These are phyloP conservation scores for Petrocephalus sullivani DNA, from an alignment of 2,797 vertebrate genomes.

Conservation along the genomic window DNA sequence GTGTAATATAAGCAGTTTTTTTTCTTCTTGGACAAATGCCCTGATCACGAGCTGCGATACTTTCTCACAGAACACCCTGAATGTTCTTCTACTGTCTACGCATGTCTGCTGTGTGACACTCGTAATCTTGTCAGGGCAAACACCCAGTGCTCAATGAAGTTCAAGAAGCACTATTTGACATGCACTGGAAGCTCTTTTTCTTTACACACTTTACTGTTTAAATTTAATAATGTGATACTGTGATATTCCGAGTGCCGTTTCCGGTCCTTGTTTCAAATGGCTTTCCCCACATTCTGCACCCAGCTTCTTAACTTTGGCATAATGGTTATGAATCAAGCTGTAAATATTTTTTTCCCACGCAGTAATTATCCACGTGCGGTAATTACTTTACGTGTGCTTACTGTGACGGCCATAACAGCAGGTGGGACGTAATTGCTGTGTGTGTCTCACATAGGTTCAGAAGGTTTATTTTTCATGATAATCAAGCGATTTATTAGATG, in stretches of 20 bases:
- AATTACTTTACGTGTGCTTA: neutral
- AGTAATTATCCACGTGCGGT: neutral
- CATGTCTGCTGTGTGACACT: neutral
- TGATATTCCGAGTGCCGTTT: neutral
- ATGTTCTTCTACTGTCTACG: neutral
- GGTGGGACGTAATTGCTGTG: neutral
- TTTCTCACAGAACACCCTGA: neutral
- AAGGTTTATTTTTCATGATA: neutral
- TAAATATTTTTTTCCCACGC: constrained; percentile 3
- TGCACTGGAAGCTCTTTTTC: neutral
- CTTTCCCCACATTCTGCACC: neutral
- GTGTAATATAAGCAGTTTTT: neutral
- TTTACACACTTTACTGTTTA: neutral
- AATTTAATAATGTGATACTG: neutral
- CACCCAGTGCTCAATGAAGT: neutral
- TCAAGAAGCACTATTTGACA: neutral
- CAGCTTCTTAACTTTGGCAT: neutral
- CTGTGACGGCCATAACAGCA: neutral
- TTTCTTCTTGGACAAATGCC: neutral
- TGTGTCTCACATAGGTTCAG: neutral
- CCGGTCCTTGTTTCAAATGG: neutral
- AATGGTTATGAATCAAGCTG: neutral
- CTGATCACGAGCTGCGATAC: neutral
- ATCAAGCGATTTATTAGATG: neutral
- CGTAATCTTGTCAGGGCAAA: neutral